Evolutionary conservation across 2,113 vertebrate genomes (phyloP).

Genomic region (Tapirus terrestris): DNA sequence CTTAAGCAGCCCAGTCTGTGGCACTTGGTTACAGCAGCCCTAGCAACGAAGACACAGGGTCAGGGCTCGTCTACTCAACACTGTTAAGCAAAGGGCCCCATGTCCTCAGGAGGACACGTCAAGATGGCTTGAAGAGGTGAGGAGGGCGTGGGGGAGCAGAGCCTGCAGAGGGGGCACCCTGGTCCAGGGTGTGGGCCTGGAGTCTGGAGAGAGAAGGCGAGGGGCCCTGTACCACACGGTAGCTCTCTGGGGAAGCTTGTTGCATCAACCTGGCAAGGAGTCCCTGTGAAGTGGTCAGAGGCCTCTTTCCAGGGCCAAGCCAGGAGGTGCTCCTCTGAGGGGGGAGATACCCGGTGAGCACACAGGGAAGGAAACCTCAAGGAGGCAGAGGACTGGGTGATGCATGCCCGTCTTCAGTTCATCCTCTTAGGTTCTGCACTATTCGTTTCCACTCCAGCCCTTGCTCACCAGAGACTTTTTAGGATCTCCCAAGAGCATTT

Average conservation of each 20-base stretch:
- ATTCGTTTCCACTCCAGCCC: background rate
- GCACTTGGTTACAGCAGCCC: background rate
- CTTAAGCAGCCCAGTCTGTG: background rate
- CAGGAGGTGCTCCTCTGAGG: background rate
- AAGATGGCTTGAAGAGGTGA: background rate
- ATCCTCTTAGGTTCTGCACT: background rate
- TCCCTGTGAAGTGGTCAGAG: background rate
- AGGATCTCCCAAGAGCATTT: background rate
- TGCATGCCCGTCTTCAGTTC: background rate
- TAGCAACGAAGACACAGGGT: rapidly evolving
- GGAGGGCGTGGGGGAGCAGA: background rate
- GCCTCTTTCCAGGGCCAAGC: background rate
- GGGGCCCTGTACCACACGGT: rapidly evolving
- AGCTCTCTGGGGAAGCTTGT: background rate
- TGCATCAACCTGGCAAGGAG: no score
- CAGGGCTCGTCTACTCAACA: background rate
- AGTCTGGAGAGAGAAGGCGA: background rate
- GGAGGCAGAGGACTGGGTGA: background rate
- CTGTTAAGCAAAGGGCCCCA: background rate
- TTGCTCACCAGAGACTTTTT: background rate
- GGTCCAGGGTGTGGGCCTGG: background rate
- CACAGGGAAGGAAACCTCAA: no score
- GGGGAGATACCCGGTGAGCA: background rate
- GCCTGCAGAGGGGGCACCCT: background rate
- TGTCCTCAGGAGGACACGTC: background rate